These are phyloP conservation scores for Gasteruption jaculator DNA, from an alignment of 2,888 invertebrate species.

Conservation along the genomic window DNA sequence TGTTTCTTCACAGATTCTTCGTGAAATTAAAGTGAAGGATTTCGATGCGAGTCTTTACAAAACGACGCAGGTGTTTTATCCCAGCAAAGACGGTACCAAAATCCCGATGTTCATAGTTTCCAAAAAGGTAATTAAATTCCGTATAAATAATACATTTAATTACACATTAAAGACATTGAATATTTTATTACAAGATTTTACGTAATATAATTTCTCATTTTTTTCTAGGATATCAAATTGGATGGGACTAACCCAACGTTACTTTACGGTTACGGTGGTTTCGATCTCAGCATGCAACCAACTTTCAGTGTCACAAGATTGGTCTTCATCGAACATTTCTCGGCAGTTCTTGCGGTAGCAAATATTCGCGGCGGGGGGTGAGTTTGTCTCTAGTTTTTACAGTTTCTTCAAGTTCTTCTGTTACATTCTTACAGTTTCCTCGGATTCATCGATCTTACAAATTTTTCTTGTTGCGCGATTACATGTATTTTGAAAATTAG, in stretches of 20 bases:
- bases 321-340: slow-evolving; percentile 84
- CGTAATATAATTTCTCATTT: slow-evolving; percentile 5
- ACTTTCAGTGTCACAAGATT: slow-evolving; percentile 82
- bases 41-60: slow-evolving; percentile 75
- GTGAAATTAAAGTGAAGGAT: slow-evolving; percentile 80
- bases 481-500: neutral
- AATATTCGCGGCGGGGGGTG: slow-evolving; percentile 96
- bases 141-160: neutral
- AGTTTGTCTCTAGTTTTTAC: slow-evolving; percentile 31
- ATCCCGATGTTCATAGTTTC: slow-evolving; percentile 94
- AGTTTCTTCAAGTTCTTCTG: slow-evolving; percentile 9
- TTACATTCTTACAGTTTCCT: slow-evolving; percentile 1
- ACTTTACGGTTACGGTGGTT: slow-evolving; percentile 96
- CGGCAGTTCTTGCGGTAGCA: slow-evolving; percentile 85
- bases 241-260: slow-evolving; percentile 78
- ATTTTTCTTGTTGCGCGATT: too few species aligned
- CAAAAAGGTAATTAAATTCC: slow-evolving; percentile 60
- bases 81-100: slow-evolving; percentile 88
- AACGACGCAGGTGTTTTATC: slow-evolving; percentile 87
- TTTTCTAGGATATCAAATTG: slow-evolving; percentile 57
- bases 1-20: slow-evolving; percentile 62
- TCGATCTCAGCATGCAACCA: slow-evolving; percentile 89
- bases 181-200: slow-evolving; percentile 4
- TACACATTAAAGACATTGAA: neutral
- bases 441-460: neutral